Evolutionary conservation across 2,113 vertebrate genomes (phyloP), one percentile per base, ranked within the genome.

Genomic region (Forbesichthys agassizii): DNA sequence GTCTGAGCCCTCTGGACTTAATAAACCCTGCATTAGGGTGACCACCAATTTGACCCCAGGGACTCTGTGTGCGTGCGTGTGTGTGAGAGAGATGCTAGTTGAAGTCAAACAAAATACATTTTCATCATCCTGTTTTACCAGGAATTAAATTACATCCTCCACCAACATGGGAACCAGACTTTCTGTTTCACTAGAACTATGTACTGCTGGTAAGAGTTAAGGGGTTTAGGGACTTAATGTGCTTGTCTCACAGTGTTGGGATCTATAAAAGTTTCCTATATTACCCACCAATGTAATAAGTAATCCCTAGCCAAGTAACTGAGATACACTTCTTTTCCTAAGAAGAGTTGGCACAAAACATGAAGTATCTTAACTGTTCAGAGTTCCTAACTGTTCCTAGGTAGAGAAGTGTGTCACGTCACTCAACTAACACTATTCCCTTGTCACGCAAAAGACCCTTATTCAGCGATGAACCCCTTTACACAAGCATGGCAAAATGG

Each of bases 11-110:
- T 66, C 54, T n/a, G 61, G 61, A 82, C 75, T 78, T 85, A 82
- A 84, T 87, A 79, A 88, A 88, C 75, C 54, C 78, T 69, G 59
- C 73, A 68, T 14, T 71, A 78, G 80, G 48, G 53, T 49, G 68
- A 64, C 75, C 69, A 66, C 68, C 27, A 66, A 56, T 64, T n/a
- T 36, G 57, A 69, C 80, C 80, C 69, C 1, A 8, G 61, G 62
- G 73, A 80, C 53, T 13, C 10, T 33, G 7, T 33, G 8, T 58
- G 33, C 61, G 47, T 62, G 61, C 51, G 5, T 67, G 47, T 58
- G 48, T 70, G 18, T 12, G n/a, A 36, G 69, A 54, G 33, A 69
- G 57, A 68, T 48, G 62, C 47, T 33, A n/a, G 1, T 69, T 64
- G 48, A 67, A 73, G 59, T 46, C 20, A 9, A 77, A 9, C 9